Conservation (phyloP, 2,797 vertebrate genomes). For the Acipenser ruthenus region DNA sequence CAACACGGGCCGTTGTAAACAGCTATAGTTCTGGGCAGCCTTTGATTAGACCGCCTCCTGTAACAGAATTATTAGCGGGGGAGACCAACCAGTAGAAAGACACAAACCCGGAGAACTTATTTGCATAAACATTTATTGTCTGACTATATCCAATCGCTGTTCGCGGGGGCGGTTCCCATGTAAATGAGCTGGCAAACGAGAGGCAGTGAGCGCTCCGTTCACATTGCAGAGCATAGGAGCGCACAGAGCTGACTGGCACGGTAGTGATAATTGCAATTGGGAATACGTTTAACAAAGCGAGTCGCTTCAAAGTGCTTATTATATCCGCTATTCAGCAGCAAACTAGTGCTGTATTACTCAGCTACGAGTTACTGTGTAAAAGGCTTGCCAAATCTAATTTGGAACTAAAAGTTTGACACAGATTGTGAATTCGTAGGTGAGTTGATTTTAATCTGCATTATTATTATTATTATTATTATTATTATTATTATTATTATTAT, state of each 20-base stretch:
- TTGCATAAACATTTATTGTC: not conserved
- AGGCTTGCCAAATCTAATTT: too few species aligned
- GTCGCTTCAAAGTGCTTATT: too few species aligned
- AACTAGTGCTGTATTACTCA: too few species aligned
- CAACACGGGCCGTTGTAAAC: conserved; percentile 15
- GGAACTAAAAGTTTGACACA: too few species aligned
- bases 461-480: not conserved
- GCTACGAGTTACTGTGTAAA: too few species aligned
- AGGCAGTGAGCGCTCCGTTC: conserved; percentile 58
- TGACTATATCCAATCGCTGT: conserved; percentile 29
- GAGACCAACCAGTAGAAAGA: conserved; percentile 32
- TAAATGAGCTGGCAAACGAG: conserved; percentile 58
- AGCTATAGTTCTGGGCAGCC: too few species aligned
- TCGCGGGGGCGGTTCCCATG: conserved; percentile 40
- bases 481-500: not conserved
- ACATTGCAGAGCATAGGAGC: conserved; percentile 33
- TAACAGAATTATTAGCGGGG: conserved; percentile 29
- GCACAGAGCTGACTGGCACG: too few species aligned
- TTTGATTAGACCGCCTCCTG: too few species aligned
- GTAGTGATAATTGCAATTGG: too few species aligned
- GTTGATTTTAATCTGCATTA: conserved; percentile 15
- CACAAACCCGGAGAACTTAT: not conserved
- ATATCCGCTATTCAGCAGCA: too few species aligned
- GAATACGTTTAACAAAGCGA: too few species aligned
- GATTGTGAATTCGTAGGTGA: conserved; percentile 24